These are phyloP conservation scores for Leptinotarsa juncta DNA, from an alignment of 2,888 invertebrate genomes.

Conservation along the genomic window DNA sequence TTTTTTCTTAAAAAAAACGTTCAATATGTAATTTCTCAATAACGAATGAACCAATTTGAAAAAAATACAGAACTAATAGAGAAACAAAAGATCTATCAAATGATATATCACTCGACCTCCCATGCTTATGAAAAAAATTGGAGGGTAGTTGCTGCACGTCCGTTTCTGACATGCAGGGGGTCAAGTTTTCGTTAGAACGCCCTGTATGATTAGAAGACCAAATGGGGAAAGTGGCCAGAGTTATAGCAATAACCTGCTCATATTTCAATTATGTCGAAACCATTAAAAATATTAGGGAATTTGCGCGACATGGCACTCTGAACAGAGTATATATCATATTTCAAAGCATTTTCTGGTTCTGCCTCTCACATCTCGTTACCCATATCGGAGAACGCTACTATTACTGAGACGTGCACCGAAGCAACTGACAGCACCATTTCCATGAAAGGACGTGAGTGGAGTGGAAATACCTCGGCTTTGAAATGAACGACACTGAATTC, in stretches of 20 bases:
- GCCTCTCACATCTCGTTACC: background rate
- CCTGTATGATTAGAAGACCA: too few species aligned
- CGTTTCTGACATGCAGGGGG: too few species aligned
- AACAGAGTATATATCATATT: background rate
- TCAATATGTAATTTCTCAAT: too few species aligned
- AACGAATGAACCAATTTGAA: too few species aligned
- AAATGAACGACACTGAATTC: conserved; percentile 9
- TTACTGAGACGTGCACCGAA: conserved; percentile 1
- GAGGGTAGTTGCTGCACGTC: too few species aligned
- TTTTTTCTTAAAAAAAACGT: too few species aligned
- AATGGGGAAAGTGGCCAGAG: background rate
- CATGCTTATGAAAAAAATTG: too few species aligned
- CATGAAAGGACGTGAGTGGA: conserved; percentile 4
- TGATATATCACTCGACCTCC: too few species aligned
- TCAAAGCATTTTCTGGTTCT: background rate
- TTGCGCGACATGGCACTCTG: background rate
- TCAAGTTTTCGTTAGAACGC: too few species aligned
- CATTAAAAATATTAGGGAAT: background rate
- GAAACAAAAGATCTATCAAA: too few species aligned
- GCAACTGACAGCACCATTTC: conserved; percentile 10
- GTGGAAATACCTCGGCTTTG: conserved; percentile 4
- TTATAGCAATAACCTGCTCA: too few species aligned
- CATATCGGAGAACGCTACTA: conserved; percentile 4
- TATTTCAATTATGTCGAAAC: background rate
- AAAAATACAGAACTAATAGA: too few species aligned